phyloP scores from a whole-genome alignment of 2,888 invertebrate species.

The Cremastobaeus sp. region DNA sequence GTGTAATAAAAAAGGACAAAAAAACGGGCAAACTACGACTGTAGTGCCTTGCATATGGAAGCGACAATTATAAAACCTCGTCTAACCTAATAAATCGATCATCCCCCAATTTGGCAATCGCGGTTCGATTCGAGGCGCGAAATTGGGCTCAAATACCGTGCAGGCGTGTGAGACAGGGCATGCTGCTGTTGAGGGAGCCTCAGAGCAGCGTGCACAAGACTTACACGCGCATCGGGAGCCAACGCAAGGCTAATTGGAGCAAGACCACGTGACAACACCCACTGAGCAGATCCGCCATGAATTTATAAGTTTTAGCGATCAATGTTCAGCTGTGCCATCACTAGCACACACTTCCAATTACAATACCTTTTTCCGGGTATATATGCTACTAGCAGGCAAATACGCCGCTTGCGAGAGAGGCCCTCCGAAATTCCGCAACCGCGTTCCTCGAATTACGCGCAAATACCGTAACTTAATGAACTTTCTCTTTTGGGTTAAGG shows the following conservation, averaged over 20 bases:
- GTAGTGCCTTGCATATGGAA: constrained; percentile 81
- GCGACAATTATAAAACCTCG: constrained; percentile 80
- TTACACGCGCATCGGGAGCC: constrained; percentile 79
- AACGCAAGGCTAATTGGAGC: constrained; percentile 81
- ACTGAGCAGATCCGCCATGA: constrained; percentile 83
- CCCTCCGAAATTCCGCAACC: no score
- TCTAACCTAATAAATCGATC: constrained; percentile 81
- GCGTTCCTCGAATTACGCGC: no score
- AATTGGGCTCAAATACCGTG: constrained; percentile 80
- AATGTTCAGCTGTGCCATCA: constrained; percentile 83
- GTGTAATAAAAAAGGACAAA: constrained; percentile 71
- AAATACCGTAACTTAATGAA: no score
- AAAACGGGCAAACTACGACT: constrained; percentile 79
- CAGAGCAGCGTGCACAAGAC: constrained; percentile 64
- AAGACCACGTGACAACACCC: constrained; percentile 82
- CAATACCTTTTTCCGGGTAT: background rate
- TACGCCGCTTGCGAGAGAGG: constrained; percentile 18
- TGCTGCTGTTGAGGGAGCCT: constrained; percentile 42
- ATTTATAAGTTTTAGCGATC: constrained; percentile 80
- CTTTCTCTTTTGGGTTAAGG: no score
- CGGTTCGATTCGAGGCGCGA: constrained; percentile 83
- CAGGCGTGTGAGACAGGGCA: constrained; percentile 73
- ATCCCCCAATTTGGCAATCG: constrained; percentile 82
- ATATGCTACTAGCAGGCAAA: background rate
- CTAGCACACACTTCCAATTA: constrained; percentile 81